phyloP scores from a whole-genome alignment of 2,797 vertebrate species.

The Lutjanus campechanus region DNA sequence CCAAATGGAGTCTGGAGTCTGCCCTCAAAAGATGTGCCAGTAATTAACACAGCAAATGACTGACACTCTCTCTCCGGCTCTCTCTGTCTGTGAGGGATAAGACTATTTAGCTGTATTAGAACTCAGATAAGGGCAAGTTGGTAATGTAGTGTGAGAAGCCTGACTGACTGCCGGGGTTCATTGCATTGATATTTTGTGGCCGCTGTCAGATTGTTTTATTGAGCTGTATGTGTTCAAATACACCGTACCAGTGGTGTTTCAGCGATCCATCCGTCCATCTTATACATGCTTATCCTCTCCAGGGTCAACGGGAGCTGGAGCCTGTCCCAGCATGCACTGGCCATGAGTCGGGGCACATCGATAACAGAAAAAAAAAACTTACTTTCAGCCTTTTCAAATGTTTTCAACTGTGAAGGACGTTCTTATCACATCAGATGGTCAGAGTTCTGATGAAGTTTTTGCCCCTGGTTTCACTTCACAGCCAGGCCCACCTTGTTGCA shows the following conservation, averaged over 20 bases:
- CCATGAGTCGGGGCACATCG: not conserved
- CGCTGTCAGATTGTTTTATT: slow-evolving; percentile 17
- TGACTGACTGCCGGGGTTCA: slow-evolving; percentile 7
- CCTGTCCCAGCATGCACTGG: not conserved
- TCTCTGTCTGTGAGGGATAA: slow-evolving; percentile 33
- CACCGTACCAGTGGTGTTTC: not conserved
- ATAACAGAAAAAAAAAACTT: no score
- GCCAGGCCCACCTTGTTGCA: no score
- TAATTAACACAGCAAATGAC: slow-evolving; percentile 58
- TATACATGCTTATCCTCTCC: not conserved
- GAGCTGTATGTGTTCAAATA: not conserved
- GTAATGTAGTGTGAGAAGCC: slow-evolving; percentile 17
- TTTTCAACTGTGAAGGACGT: no score
- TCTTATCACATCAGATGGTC: no score
- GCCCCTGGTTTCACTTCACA: no score
- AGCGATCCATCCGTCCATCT: not conserved
- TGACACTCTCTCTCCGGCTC: slow-evolving; percentile 20
- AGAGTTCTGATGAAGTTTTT: no score
- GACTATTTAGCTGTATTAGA: slow-evolving; percentile 25
- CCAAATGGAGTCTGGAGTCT: slow-evolving; percentile 26
- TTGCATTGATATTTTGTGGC: slow-evolving; percentile 25
- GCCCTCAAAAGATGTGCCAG: slow-evolving; percentile 43
- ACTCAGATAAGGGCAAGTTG: slow-evolving; percentile 36
- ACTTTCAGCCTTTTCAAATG: no score
- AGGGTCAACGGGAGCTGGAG: not conserved